Base-by-base conservation (phyloP, 1,140 invertebrate species). In the Cherax destructor region DNA sequence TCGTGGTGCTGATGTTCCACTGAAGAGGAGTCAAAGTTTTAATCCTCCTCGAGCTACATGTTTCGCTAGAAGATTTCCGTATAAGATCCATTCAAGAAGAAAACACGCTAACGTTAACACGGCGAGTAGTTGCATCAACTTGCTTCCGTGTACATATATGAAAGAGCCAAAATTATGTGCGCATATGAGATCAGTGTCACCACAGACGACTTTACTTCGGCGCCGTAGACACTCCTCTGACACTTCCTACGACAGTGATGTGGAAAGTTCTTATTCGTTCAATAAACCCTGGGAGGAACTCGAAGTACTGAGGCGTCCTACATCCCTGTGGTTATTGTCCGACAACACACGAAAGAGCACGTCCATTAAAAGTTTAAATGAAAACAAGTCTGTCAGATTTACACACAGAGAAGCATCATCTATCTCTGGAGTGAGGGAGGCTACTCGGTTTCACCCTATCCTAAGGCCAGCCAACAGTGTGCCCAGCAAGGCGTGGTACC, bases 331-430 rank as follows among this genome's bases (percentile, higher is more conserved):
- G 61, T 5, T 65, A 21, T 18, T 65, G 5, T 21, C 21, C 10
- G 76, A 65, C 2, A 72, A 76, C 69, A 24, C 47, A 49, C 4
- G 16, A 18, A 10, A 0, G 50, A 16, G 69, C 11, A 24, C n/a
- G 18, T 5, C n/a, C 52, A 4, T 2, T 24, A 30, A 21, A 21
- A 10, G 11, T 24, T 1, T 2, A 21, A 65, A 4, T 56, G 49
- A 13, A 6, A 10, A 30, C 50, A 81, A 81, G n/a, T 52, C 79
- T 16, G 79, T 81, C 50, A 81, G n/a, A 21, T 81, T 56, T 81
- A 81, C 50, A 81, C 6, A 21, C 24, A 11, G 3, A 0, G 69
- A 30, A 30, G 21, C 69, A 30, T 9, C 69, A 7, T 41, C 69
- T 10, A n/a, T 30, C n/a, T 30, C 69, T 10, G n/a, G 30, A n/a